A percentile compares a stretch with the other conserved stretches of the same genome.
Conservation (phyloP, 2,797 vertebrate genomes). For the Harpagifer antarcticus region DNA sequence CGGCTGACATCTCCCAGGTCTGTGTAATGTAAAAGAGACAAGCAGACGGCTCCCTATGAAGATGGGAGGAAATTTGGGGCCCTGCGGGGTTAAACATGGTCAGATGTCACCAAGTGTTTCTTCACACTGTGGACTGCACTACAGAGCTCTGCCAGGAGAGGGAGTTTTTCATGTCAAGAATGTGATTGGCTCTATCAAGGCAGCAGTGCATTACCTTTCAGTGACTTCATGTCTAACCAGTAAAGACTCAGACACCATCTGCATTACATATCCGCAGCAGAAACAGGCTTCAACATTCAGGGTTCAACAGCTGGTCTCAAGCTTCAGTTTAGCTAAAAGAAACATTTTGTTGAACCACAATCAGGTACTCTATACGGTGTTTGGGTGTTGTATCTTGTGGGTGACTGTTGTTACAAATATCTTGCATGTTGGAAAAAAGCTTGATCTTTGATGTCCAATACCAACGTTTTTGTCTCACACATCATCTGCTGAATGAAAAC, state of each 20-base stretch:
- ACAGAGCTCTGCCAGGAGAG: slow-evolving; percentile 75
- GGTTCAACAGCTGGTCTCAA: slow-evolving; percentile 47
- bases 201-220: slow-evolving; percentile 18
- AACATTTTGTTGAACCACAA: slow-evolving; percentile 40
- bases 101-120: slow-evolving; percentile 75
- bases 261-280: slow-evolving; percentile 32
- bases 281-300: slow-evolving; percentile 27
- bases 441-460: neutral
- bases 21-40: slow-evolving; percentile 68
- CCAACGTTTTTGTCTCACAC: slow-evolving; percentile 18
- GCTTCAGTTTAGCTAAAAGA: slow-evolving; percentile 24
- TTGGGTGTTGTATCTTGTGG: slow-evolving; percentile 25
- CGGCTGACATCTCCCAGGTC: slow-evolving; percentile 70
- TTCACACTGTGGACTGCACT: slow-evolving; percentile 57
- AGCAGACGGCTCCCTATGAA: slow-evolving; percentile 32
- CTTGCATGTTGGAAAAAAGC: neutral
- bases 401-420: slow-evolving; percentile 24
- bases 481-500: slow-evolving; percentile 25
- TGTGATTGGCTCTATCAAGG: slow-evolving; percentile 50
- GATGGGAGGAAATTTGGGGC: slow-evolving; percentile 59
- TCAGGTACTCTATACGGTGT: slow-evolving; percentile 14
- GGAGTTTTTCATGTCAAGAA: slow-evolving; percentile 57
- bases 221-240: slow-evolving; percentile 36
- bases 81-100: slow-evolving; percentile 70
- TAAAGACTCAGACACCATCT: slow-evolving; percentile 23